These are phyloP conservation scores for Leuciscus waleckii DNA, from an alignment of 2,797 vertebrate species.

Conservation along the genomic window DNA sequence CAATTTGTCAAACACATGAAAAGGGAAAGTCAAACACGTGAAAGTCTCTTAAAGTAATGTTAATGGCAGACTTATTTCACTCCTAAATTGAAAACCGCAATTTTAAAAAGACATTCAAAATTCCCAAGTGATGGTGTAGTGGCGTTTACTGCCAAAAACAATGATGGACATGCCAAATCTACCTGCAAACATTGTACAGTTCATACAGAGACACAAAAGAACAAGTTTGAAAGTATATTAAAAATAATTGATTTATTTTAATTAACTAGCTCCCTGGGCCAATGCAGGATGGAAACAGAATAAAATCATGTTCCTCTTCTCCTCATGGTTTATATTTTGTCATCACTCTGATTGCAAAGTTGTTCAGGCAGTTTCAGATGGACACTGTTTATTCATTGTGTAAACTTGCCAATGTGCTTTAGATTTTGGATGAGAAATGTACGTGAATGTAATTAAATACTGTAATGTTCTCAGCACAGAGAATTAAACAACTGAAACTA, in stretches of 20 bases:
- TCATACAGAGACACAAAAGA: background rate
- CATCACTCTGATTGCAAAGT: background rate
- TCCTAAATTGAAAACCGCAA: background rate
- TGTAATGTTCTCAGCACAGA: background rate
- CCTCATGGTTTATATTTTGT: constrained; percentile 2
- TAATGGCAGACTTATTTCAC: background rate
- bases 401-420: constrained; percentile 26
- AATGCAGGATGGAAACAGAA: background rate
- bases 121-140: background rate
- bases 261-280: background rate
- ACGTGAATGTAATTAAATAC: constrained; percentile 13
- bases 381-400: constrained; percentile 13
- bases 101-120: background rate
- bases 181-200: background rate
- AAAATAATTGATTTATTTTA: background rate
- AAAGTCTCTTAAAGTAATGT: background rate
- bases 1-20: background rate
- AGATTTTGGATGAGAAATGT: background rate
- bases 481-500: constrained; percentile 20
- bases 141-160: background rate
- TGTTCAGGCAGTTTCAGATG: background rate
- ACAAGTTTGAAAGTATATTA: background rate
- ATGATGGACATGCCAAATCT: background rate
- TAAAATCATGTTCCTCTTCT: background rate
- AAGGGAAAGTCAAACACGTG: no score